Percentiles rank a stretch among this genome's conserved stretches.
phyloP scores from a whole-genome alignment of 2,113 vertebrate species.

The Cyprinodon tularosa region DNA sequence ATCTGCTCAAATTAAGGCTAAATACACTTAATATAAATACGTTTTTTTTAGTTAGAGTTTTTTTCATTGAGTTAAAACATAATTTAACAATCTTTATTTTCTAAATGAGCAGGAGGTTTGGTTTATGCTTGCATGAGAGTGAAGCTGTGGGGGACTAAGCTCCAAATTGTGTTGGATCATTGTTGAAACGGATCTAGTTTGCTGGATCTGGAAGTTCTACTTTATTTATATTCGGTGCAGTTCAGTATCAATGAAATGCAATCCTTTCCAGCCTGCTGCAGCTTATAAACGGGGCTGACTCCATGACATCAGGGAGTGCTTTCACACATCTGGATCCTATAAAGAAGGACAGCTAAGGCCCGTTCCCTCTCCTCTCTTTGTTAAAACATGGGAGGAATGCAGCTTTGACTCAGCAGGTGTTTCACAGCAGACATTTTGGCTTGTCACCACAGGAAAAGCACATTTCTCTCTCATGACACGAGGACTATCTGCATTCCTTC shows the following conservation, averaged over 20 bases:
- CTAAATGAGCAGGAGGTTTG: not conserved
- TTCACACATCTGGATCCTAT: constrained; percentile 9
- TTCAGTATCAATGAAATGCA: not conserved
- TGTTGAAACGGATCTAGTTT: not conserved
- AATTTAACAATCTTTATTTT: not conserved
- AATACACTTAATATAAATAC: too few species aligned
- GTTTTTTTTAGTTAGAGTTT: too few species aligned
- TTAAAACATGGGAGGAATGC: not conserved
- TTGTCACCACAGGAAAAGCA: constrained; percentile 6
- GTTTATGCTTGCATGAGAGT: not conserved
- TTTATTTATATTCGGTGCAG: not conserved
- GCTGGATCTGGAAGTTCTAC: not conserved
- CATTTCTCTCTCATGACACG: not conserved
- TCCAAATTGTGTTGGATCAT: not conserved
- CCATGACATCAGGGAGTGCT: not conserved
- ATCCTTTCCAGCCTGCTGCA: constrained; percentile 12
- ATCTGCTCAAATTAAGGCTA: too few species aligned
- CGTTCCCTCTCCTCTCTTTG: not conserved
- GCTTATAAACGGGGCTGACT: constrained; percentile 2
- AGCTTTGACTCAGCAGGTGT: constrained; percentile 21
- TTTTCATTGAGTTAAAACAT: too few species aligned
- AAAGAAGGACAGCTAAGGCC: not conserved
- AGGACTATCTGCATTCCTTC: constrained; percentile 1
- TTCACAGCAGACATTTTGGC: constrained; percentile 17
- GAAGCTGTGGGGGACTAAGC: not conserved